Conservation (phyloP, 1,140 invertebrate genomes). For the Caenorhabditis briggsae region DNA sequence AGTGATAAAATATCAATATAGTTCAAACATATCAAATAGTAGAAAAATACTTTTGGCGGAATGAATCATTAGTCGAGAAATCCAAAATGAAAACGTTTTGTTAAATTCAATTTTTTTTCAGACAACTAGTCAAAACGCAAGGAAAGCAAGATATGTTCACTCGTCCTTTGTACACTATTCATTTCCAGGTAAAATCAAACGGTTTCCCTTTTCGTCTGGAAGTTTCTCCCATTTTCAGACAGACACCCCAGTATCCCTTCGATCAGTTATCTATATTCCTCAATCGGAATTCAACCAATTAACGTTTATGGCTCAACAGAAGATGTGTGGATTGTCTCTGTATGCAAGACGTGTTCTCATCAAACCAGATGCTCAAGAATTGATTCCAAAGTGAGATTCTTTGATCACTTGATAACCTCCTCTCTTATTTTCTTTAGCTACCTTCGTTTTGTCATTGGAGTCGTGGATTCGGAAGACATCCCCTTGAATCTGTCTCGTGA, state of each 20-base stretch:
- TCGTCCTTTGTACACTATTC: slow-evolving; percentile 78
- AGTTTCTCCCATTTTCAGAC: slow-evolving; percentile 79
- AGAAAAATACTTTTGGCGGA: too few relatives aligned
- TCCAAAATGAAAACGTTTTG: not conserved
- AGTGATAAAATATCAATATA: too few relatives aligned
- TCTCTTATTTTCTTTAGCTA: slow-evolving; percentile 62
- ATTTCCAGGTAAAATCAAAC: slow-evolving; percentile 78
- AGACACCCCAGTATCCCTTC: slow-evolving; percentile 91
- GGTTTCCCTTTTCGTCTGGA: not conserved
- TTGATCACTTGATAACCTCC: not conserved
- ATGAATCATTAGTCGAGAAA: too few relatives aligned
- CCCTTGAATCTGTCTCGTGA: slow-evolving; percentile 95
- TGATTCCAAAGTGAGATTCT: slow-evolving; percentile 60
- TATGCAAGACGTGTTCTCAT: slow-evolving; percentile 82
- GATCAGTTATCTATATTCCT: slow-evolving; percentile 91
- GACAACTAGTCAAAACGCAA: slow-evolving; percentile 72
- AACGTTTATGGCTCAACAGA: slow-evolving; percentile 87
- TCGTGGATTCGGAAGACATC: slow-evolving; percentile 97
- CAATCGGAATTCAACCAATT: slow-evolving; percentile 87
- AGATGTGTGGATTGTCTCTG: slow-evolving; percentile 85
- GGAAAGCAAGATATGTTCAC: slow-evolving; percentile 70
- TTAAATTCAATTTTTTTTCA: slow-evolving; percentile 14
- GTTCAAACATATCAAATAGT: too few relatives aligned
- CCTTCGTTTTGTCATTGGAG: slow-evolving; percentile 82
- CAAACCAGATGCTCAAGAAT: slow-evolving; percentile 64